phyloP scores from a whole-genome alignment of 2,888 invertebrate genomes.

The Acronicta alni region DNA sequence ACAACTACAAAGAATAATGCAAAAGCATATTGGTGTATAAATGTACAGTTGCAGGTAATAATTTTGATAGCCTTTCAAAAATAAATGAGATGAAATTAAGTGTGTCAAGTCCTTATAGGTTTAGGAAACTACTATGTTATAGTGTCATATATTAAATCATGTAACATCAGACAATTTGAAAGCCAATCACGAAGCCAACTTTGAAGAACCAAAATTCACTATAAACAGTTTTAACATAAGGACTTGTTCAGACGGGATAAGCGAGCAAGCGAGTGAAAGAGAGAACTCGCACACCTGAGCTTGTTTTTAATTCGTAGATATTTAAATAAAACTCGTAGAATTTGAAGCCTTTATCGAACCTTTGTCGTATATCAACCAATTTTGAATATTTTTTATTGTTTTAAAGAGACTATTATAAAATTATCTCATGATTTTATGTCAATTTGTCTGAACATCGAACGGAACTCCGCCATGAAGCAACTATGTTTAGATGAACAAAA shows the following conservation, averaged over 20 bases:
- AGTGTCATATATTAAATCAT: conserved; percentile 15
- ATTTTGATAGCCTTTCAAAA: too few relatives aligned
- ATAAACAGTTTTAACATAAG: conserved; percentile 43
- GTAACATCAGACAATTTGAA: conserved; percentile 42
- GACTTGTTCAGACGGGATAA: conserved; percentile 27
- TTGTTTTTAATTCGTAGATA: conserved; percentile 3
- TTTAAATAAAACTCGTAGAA: not conserved
- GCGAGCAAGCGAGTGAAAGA: not conserved
- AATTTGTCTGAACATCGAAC: not conserved
- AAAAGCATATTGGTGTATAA: too few relatives aligned
- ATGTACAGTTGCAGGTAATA: too few relatives aligned
- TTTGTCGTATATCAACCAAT: too few relatives aligned
- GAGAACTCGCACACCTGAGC: not conserved
- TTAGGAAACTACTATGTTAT: not conserved
- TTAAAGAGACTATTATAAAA: too few relatives aligned
- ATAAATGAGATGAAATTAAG: too few relatives aligned
- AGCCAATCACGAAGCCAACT: conserved; percentile 51
- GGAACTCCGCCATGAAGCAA: too few relatives aligned
- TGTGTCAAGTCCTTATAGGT: too few relatives aligned
- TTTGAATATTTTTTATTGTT: too few relatives aligned
- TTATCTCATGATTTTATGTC: not conserved
- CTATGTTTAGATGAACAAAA: too few relatives aligned
- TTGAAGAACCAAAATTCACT: conserved; percentile 39
- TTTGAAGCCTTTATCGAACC: too few relatives aligned
- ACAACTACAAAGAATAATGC: too few relatives aligned